Conservation (phyloP, 2,797 vertebrate genomes). For the Gephyroberyx darwinii region DNA sequence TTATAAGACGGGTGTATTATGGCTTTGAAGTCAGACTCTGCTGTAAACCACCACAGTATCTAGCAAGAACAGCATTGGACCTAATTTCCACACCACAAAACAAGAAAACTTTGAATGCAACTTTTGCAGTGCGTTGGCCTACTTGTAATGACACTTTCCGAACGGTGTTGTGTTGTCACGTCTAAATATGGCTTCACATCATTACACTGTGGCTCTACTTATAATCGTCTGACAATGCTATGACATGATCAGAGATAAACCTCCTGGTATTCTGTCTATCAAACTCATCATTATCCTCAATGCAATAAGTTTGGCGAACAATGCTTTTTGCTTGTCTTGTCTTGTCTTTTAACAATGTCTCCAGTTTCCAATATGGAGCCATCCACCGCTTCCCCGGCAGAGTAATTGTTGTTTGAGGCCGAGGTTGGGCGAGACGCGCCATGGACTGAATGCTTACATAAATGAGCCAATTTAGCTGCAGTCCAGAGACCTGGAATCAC, state of each 20-base stretch:
- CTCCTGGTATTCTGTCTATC: constrained; percentile 46
- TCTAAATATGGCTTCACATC: constrained; percentile 31
- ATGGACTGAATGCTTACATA: constrained; percentile 62
- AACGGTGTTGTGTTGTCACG: not conserved
- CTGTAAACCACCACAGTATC: not conserved
- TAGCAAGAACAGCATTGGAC: not conserved
- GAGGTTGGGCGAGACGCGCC: constrained; percentile 54
- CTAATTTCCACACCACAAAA: not conserved
- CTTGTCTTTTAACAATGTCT: constrained; percentile 59
- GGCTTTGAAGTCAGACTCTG: not conserved
- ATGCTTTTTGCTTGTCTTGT: constrained; percentile 47
- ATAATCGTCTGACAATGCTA: constrained; percentile 17
- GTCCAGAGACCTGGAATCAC: constrained; percentile 60
- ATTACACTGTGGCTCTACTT: constrained; percentile 27
- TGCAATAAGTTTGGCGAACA: constrained; percentile 61
- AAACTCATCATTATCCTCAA: constrained; percentile 69
- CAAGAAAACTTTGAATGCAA: not conserved
- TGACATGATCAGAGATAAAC: constrained; percentile 42
- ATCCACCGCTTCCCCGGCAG: constrained; percentile 53
- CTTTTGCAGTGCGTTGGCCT: not conserved
- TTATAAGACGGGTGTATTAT: too few species aligned
- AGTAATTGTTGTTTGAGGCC: constrained; percentile 58
- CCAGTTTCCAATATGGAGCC: constrained; percentile 48
- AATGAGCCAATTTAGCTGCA: constrained; percentile 75
- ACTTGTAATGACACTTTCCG: not conserved